Percentiles rank a stretch among this genome's conserved stretches.
These are phyloP conservation scores for Plebejus anna DNA, from an alignment of 2,888 invertebrate genomes.

Conservation along the genomic window DNA sequence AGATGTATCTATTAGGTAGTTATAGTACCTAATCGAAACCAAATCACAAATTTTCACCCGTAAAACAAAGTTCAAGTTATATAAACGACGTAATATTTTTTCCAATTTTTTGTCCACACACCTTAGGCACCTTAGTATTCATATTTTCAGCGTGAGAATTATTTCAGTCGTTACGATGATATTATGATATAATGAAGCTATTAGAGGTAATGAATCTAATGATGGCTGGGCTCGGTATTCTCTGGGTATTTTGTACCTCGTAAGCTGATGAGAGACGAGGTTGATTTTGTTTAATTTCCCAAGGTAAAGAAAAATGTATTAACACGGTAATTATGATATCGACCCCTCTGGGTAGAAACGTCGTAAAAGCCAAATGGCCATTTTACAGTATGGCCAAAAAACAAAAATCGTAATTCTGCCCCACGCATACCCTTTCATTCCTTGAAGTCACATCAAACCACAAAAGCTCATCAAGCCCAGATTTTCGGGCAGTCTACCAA, in stretches of 20 bases:
- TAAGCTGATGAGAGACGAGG: neutral
- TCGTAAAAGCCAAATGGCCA: too few species aligned
- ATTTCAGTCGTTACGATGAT: slow-evolving; percentile 32
- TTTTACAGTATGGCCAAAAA: too few species aligned
- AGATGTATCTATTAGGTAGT: too few species aligned
- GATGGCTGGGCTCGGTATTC: neutral
- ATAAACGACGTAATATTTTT: neutral
- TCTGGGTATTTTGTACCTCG: neutral
- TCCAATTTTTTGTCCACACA: slow-evolving; percentile 21
- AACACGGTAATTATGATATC: neutral
- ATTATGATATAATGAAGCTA: slow-evolving; percentile 26
- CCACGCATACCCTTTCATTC: too few species aligned
- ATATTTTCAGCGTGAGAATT: slow-evolving; percentile 32
- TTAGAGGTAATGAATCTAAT: slow-evolving; percentile 1
- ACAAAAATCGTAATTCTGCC: too few species aligned
- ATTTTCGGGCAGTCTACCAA: too few species aligned
- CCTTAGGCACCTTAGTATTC: slow-evolving; percentile 32
- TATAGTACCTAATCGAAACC: neutral
- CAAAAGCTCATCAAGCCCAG: too few species aligned
- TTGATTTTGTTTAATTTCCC: neutral
- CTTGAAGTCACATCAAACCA: too few species aligned
- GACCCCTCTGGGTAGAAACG: too few species aligned
- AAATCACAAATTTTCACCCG: neutral
- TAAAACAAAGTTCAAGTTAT: neutral
- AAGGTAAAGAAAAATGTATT: neutral